Percentiles rank a stretch among this genome's conserved stretches.
Evolutionary conservation across 2,113 vertebrate species (phyloP).

Genomic region (Platichthys flesus): DNA sequence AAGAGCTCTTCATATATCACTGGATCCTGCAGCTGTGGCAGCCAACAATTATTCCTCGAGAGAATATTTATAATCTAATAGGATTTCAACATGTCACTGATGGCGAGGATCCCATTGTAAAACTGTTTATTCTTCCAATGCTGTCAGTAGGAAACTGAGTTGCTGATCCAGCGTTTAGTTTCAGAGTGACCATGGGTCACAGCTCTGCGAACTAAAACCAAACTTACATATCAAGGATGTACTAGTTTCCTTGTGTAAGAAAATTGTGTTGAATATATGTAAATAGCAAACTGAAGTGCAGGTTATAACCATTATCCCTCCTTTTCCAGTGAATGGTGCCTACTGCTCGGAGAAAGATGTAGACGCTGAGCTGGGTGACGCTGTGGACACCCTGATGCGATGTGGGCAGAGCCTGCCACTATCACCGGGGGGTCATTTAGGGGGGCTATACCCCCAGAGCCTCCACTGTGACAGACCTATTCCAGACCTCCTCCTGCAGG

Average conservation of each 20-base stretch:
- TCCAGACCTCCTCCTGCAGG: slow-evolving; percentile 78
- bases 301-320: not conserved
- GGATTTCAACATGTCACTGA: slow-evolving; percentile 68
- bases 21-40: slow-evolving; percentile 29
- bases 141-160: slow-evolving; percentile 27
- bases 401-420: slow-evolving; percentile 83
- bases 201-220: not conserved
- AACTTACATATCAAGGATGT: not conserved
- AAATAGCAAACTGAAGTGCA: not conserved
- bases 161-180: slow-evolving; percentile 32
- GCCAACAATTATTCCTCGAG: slow-evolving; percentile 57
- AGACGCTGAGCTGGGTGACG: slow-evolving; percentile 77
- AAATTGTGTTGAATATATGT: not conserved
- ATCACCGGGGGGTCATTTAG: slow-evolving; percentile 77
- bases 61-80: slow-evolving; percentile 65
- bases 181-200: slow-evolving; percentile 13
- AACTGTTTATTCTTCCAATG: slow-evolving; percentile 47
- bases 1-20: slow-evolving; percentile 53
- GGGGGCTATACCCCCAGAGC: slow-evolving; percentile 80
- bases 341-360: slow-evolving; percentile 86
- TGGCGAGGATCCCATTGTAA: slow-evolving; percentile 40
- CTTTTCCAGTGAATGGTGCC: slow-evolving; percentile 82
- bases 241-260: not conserved
- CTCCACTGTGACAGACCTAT: slow-evolving; percentile 81
- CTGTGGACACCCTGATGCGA: slow-evolving; percentile 79